Percentiles rank a stretch among this genome's conserved stretches.
phyloP scores from a whole-genome alignment of 1,140 invertebrate species.

The Drosophila melanogaster region Release_6_plus_ISO1_MT NT_033777.3:29053501-29054000 shows the following conservation, averaged over 20 bases:
- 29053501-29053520: slow-evolving; percentile 64
- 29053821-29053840: no score
- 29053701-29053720: slow-evolving; percentile 58
- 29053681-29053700: slow-evolving; percentile 62
- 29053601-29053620: slow-evolving; percentile 80
- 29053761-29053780: slow-evolving; percentile 25
- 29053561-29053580: slow-evolving; percentile 89
- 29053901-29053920: no score
- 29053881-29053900: no score
- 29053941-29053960: no score
- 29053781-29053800: no score
- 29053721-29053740: slow-evolving; percentile 70
- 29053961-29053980: no score
- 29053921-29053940: no score
- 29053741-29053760: slow-evolving; percentile 69
- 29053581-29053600: slow-evolving; percentile 84
- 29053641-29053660: slow-evolving; percentile 63
- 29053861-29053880: no score
- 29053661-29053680: slow-evolving; percentile 73
- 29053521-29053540: slow-evolving; percentile 64
- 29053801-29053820: no score
- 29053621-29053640: slow-evolving; percentile 66
- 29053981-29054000: no score
- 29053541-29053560: slow-evolving; percentile 84
- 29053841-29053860: no score